Conservation (phyloP, 2,113 vertebrate genomes). For the Istiophorus platypterus region DNA sequence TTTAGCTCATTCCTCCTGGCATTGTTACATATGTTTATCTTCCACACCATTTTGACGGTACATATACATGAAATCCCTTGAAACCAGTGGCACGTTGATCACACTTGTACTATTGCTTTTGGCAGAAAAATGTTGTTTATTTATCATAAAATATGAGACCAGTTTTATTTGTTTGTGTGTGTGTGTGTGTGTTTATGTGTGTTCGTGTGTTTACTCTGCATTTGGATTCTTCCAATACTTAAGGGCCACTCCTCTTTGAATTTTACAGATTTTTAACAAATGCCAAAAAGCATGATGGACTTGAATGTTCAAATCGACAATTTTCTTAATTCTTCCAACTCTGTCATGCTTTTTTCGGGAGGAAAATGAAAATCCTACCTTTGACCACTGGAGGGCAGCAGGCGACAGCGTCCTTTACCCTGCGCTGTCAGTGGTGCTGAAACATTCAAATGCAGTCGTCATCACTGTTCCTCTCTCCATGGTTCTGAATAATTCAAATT, state of each 20-base stretch:
- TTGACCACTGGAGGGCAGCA: constrained; percentile 53
- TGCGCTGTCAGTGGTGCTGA: constrained; percentile 74
- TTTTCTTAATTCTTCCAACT: too few species aligned
- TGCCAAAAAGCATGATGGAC: too few species aligned
- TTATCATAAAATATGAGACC: constrained; percentile 6
- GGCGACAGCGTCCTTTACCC: not conserved
- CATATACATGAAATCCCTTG: not conserved
- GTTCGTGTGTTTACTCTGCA: too few species aligned
- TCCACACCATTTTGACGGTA: not conserved
- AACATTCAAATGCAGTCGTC: not conserved
- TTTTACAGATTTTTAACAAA: too few species aligned
- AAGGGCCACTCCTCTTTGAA: too few species aligned
- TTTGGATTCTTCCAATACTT: not conserved
- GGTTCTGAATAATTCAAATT: constrained; percentile 19
- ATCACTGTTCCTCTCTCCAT: constrained; percentile 6
- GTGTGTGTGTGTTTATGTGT: not conserved
- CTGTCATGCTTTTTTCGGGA: not conserved
- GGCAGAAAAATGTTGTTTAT: constrained; percentile 2
- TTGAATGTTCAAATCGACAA: too few species aligned
- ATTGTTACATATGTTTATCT: not conserved
- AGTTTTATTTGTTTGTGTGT: not conserved
- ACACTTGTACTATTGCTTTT: not conserved
- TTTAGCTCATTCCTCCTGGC: not conserved
- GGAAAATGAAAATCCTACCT: not conserved
- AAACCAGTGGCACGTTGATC: not conserved